Conservation (phyloP, 2,888 invertebrate species). For the Autographa gamma region DNA sequence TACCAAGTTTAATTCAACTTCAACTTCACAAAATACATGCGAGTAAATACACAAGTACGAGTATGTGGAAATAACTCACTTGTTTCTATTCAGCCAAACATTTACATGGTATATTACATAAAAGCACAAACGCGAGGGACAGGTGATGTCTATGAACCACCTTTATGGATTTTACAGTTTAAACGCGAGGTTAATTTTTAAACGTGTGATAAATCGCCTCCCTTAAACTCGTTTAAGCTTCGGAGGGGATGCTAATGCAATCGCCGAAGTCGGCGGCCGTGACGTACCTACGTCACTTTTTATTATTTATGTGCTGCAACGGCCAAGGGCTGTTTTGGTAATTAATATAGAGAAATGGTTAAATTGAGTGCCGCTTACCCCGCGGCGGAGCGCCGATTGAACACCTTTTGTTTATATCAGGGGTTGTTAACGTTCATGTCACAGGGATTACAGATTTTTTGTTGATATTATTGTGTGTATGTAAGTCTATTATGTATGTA, state of each 20-base stretch:
- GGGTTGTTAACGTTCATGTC: constrained; percentile 70
- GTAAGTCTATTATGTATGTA: neutral
- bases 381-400: constrained; percentile 66
- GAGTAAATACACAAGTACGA: neutral
- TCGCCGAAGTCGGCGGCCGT: constrained; percentile 89
- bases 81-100: constrained; percentile 15
- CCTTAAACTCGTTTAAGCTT: constrained; percentile 75
- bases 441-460: constrained; percentile 49
- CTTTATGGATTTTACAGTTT: constrained; percentile 72
- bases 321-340: constrained; percentile 76
- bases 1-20: too few species aligned
- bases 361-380: constrained; percentile 80
- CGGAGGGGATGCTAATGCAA: constrained; percentile 72
- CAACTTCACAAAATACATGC: neutral
- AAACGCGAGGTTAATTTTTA: constrained; percentile 69
- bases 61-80: constrained; percentile 9
- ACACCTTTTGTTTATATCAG: constrained; percentile 75
- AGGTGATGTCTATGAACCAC: constrained; percentile 70
- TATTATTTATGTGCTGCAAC: constrained; percentile 76
- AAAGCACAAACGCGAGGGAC: constrained; percentile 44
- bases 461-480: neutral
- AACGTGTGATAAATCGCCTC: constrained; percentile 78
- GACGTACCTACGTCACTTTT: constrained; percentile 90
- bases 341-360: constrained; percentile 83
- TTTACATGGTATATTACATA: constrained; percentile 13